A percentile compares a stretch with the other conserved stretches of the same genome.
phyloP scores from a whole-genome alignment of 2,113 vertebrate species.

The Cairina moschata region DNA sequence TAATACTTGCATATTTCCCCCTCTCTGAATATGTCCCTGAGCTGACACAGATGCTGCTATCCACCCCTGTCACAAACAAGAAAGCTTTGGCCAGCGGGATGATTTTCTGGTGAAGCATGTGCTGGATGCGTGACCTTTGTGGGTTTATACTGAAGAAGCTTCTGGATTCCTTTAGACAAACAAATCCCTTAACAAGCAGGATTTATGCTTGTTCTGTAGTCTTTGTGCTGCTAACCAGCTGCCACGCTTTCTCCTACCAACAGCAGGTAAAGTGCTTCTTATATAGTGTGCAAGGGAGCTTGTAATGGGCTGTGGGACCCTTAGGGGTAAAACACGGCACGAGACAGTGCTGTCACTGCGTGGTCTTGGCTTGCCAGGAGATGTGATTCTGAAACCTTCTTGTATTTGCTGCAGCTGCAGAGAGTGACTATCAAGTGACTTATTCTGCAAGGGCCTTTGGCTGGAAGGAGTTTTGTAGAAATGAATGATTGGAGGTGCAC shows the following conservation, averaged over 20 bases:
- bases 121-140: conserved; percentile 2
- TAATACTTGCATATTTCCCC: background rate
- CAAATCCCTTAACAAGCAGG: background rate
- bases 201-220: background rate
- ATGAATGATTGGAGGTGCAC: background rate
- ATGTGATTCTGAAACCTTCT: background rate
- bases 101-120: conserved; percentile 36
- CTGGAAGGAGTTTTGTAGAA: background rate
- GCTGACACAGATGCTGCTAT: background rate
- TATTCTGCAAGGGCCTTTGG: background rate
- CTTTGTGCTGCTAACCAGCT: background rate
- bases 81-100: conserved; percentile 30
- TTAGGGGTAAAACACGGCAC: fast-evolving
- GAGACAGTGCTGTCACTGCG: background rate
- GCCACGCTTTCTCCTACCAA: background rate
- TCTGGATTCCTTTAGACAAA: conserved; percentile 22
- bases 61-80: background rate
- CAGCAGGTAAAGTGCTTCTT: conserved; percentile 27
- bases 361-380: background rate
- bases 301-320: background rate
- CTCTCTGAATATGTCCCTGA: background rate
- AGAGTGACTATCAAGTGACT: background rate
- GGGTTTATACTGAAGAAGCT: conserved; percentile 45
- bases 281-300: background rate
- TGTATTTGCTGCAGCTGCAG: background rate